phyloP scores from a whole-genome alignment of 2,888 invertebrate genomes.

The Lochmaea crataegi region DNA sequence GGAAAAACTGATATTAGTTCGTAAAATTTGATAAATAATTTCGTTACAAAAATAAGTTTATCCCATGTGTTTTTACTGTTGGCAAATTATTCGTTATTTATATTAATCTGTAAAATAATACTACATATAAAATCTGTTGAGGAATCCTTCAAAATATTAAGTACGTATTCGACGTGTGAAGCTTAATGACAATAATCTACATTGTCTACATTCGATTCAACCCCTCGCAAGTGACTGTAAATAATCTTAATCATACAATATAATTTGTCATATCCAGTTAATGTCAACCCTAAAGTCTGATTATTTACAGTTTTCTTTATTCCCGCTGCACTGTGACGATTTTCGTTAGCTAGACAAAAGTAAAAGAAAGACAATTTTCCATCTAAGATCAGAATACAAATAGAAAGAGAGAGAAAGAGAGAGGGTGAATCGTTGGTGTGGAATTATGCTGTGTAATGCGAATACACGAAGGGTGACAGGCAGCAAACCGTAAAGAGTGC shows the following conservation, averaged over 20 bases:
- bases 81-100: no score
- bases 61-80: no score
- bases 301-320: slow-evolving; percentile 7
- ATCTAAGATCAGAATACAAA: slow-evolving; percentile 18
- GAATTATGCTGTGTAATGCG: slow-evolving; percentile 63
- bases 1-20: no score
- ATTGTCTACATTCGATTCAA: background rate
- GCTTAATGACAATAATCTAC: background rate
- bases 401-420: slow-evolving; percentile 14
- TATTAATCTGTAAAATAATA: no score
- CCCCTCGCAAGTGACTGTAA: background rate
- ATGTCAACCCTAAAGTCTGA: slow-evolving; percentile 1
- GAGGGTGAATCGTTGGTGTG: slow-evolving; percentile 46
- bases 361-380: slow-evolving; percentile 33
- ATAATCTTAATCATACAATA: slow-evolving; percentile 5
- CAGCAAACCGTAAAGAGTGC: slow-evolving; percentile 65
- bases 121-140: no score
- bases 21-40: no score
- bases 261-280: slow-evolving; percentile 8
- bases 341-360: slow-evolving; percentile 20
- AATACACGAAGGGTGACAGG: slow-evolving; percentile 60
- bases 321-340: background rate
- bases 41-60: no score
- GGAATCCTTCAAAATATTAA: no score
- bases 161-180: background rate